Conservation (phyloP, 2,888 invertebrate species). For the Esperia sulphurella region DNA sequence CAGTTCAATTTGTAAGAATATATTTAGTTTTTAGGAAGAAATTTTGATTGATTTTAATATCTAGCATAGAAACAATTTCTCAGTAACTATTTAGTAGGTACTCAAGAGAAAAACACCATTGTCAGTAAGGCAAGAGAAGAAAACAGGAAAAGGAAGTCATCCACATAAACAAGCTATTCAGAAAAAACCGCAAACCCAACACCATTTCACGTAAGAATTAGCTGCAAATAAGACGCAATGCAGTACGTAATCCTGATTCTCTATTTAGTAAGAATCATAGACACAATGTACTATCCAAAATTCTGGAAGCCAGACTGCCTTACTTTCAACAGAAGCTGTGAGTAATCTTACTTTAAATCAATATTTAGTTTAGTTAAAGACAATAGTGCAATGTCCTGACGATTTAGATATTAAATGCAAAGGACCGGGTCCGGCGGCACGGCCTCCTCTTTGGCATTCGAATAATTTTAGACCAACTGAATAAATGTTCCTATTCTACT, state of each 20-base stretch:
- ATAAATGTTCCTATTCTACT: too few species aligned
- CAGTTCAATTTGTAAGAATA: too few species aligned
- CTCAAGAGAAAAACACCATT: background rate
- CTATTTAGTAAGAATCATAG: slow-evolving; percentile 27
- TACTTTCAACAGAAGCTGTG: slow-evolving; percentile 55
- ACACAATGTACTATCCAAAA: slow-evolving; percentile 40
- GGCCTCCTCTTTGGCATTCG: too few species aligned
- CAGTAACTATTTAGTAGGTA: too few species aligned
- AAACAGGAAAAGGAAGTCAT: slow-evolving; percentile 7
- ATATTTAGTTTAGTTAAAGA: too few species aligned
- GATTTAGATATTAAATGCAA: too few species aligned
- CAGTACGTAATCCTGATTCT: slow-evolving; percentile 23
- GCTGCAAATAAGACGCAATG: slow-evolving; percentile 19
- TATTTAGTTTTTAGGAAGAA: too few species aligned
- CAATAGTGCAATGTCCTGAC: too few species aligned
- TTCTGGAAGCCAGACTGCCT: slow-evolving; percentile 48
- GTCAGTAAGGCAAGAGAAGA: background rate
- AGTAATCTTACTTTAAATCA: slow-evolving; percentile 28
- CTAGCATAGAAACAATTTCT: too few species aligned
- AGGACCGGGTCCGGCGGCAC: too few species aligned
- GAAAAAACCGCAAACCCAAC: background rate
- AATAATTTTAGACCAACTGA: too few species aligned
- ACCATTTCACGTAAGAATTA: background rate
- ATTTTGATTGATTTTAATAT: too few species aligned
- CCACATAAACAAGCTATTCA: slow-evolving; percentile 6